Evolutionary conservation across 2,888 invertebrate species (phyloP).

Genomic region (Lacanobia oleracea): DNA sequence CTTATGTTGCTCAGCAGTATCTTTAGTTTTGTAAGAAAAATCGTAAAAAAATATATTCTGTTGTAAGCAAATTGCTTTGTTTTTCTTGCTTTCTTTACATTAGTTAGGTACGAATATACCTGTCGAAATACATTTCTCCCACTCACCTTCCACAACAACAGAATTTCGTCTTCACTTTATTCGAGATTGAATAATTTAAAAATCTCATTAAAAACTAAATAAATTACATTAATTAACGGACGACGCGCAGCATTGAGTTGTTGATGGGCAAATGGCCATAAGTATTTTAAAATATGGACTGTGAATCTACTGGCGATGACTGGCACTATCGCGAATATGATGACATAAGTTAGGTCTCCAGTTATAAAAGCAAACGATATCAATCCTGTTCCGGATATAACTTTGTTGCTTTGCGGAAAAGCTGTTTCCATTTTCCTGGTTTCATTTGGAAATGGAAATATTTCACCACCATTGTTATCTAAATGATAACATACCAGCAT

Average conservation of each 20-base stretch:
- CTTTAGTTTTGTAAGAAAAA: no score
- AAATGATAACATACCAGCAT: neutral
- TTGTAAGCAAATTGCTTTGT: neutral
- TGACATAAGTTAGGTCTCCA: constrained; percentile 10
- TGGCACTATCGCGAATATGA: constrained; percentile 34
- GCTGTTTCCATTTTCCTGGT: neutral
- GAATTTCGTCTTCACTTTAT: constrained; percentile 27
- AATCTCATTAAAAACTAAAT: constrained; percentile 55
- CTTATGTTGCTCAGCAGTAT: no score
- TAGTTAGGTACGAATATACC: neutral
- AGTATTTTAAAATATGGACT: constrained; percentile 56
- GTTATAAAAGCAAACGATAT: constrained; percentile 6
- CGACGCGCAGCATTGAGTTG: constrained; percentile 57
- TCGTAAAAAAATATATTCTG: no score
- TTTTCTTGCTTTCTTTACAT: constrained; percentile 1
- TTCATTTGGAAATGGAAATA: neutral
- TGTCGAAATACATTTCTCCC: constrained; percentile 5
- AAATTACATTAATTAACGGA: constrained; percentile 68
- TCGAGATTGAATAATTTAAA: constrained; percentile 22
- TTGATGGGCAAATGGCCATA: constrained; percentile 64
- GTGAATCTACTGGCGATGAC: constrained; percentile 40
- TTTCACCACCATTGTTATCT: neutral
- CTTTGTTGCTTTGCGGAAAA: neutral
- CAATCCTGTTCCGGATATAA: neutral
- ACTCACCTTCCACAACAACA: constrained; percentile 19